A percentile compares a stretch with the other conserved stretches of the same genome.
phyloP scores from a whole-genome alignment of 2,113 vertebrate genomes.

The Choloepus hoffmanni region DNA sequence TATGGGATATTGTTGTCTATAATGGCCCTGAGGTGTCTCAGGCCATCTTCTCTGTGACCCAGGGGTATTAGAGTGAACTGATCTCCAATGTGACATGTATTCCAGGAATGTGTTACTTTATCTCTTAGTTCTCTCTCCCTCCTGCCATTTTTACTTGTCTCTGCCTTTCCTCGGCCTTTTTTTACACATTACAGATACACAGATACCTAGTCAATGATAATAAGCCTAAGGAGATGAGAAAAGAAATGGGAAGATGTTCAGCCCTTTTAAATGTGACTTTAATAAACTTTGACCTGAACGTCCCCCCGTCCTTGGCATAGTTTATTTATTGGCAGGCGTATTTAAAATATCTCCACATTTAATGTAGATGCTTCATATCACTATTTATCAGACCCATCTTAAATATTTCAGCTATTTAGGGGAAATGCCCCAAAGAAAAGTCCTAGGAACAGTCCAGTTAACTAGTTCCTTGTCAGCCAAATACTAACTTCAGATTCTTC shows the following conservation, averaged over 20 bases:
- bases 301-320: neutral
- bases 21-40: neutral
- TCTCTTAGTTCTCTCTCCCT: neutral
- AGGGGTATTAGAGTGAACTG: too few species aligned
- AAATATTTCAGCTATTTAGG: neutral
- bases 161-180: neutral
- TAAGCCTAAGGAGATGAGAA: neutral
- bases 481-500: neutral
- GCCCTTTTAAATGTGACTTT: neutral
- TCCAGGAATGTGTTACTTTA: neutral
- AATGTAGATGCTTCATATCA: neutral
- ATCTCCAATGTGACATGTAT: neutral
- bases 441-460: neutral
- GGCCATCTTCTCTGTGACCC: neutral
- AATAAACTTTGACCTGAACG: neutral
- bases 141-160: neutral
- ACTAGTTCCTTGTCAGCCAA: neutral
- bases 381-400: neutral
- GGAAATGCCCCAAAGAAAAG: neutral
- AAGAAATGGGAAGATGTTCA: neutral
- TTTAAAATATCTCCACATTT: neutral
- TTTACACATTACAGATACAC: neutral
- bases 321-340: neutral
- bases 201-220: neutral
- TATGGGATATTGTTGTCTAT: rapidly evolving